Conservation (phyloP, 2,113 vertebrate genomes). For the Archilochus colubris region DNA sequence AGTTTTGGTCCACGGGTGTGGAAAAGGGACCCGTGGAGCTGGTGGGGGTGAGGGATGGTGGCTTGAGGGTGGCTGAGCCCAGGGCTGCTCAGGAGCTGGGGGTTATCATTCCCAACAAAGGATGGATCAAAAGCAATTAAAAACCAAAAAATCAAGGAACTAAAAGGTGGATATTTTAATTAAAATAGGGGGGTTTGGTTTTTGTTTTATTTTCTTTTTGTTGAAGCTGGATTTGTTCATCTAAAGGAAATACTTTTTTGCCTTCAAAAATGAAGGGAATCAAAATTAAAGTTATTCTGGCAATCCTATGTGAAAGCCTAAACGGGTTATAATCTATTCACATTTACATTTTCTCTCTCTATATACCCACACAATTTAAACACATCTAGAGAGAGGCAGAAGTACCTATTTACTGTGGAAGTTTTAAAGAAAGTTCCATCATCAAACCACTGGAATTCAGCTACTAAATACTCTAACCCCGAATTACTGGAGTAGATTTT, state of each 20-base stretch:
- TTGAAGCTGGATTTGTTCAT: neutral
- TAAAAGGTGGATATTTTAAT: neutral
- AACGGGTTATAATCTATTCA: neutral
- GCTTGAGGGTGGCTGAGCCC: neutral
- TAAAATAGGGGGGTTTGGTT: neutral
- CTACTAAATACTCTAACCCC: neutral
- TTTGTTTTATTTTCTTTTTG: neutral
- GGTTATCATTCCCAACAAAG: neutral
- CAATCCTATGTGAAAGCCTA: neutral
- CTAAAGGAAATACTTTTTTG: conserved; percentile 1
- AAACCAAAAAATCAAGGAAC: neutral
- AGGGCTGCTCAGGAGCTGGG: accelerated
- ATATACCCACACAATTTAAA: neutral
- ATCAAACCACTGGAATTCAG: neutral
- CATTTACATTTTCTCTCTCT: neutral
- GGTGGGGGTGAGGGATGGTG: accelerated
- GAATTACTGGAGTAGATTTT: neutral
- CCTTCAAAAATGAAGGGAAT: conserved; percentile 24
- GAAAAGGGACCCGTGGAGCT: neutral
- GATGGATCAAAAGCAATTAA: neutral
- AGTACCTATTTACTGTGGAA: neutral
- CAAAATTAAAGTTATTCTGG: conserved; percentile 10
- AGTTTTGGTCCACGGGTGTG: accelerated
- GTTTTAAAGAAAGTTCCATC: neutral
- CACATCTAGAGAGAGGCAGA: neutral